Evolutionary conservation across 2,113 vertebrate genomes (phyloP), one percentile per base, ranked within the genome.

Genomic region (Tragelaphus buxtoni): DNA sequence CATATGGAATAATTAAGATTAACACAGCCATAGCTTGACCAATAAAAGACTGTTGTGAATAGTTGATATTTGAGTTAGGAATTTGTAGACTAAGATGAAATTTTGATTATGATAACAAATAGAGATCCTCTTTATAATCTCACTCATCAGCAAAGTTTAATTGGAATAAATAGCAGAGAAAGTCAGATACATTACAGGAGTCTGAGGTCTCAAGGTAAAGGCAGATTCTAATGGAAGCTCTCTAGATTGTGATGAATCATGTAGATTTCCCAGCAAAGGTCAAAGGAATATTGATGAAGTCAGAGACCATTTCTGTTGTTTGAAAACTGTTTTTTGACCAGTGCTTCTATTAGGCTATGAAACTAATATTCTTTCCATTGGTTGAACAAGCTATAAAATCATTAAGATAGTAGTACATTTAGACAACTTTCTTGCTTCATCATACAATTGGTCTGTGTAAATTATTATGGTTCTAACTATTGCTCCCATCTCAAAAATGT

Each of bases 241-340:
- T 88, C 13, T 45, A 83, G 53, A 56, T 47, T 39, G 5, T 94
- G 95, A 97, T 63, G 69, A 92, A 90, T 92, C 49, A 56, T 45
- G 32, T 3, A 51, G 53, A 39, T 85, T 97, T 95, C 30, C 49
- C 35, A 85, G 61, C 26, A 97, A 94, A 96, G 85, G 65, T 94
- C 95, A 95, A 96, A 77, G 60, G 24, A 61, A 72, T 93, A 88
- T 76, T 74, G 77, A 94, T 91, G 56, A 91, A 93, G 55, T 76
- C 55, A 39, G 77, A 88, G 69, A 55, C 51, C 35, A 28, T 81
- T 92, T 94, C 63, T 22, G 49, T 61, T 53, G 76, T 95, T 97
- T 92, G 32, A 53, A 97, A 95, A 79, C 30, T 84, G 42, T 7
- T 82, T 83, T 69, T 86, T 82, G 24, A 80, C 53, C 55, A 45